A percentile compares a stretch with the other conserved stretches of the same genome.
Conservation (phyloP, 2,113 vertebrate genomes). For the Raja brachyura region DNA sequence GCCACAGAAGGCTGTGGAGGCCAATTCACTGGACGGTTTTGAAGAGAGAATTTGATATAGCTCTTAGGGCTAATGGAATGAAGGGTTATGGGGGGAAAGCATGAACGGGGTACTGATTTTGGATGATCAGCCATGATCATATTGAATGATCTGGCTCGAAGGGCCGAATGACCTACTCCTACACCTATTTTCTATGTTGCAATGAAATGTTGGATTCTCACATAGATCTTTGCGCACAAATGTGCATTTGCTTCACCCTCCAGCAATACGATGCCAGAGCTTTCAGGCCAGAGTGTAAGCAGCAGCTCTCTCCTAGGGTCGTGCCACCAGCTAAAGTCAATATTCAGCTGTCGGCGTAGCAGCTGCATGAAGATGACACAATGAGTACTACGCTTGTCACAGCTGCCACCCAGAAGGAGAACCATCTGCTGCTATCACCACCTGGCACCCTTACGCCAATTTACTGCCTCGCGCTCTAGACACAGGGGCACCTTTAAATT, state of each 20-base stretch:
- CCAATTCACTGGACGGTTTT: no score
- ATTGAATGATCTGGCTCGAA: no score
- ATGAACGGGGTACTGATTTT: no score
- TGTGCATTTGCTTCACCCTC: background rate
- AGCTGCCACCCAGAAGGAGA: conserved; percentile 16
- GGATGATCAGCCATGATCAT: no score
- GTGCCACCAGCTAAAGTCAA: conserved; percentile 30
- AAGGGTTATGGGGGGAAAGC: no score
- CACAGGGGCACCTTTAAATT: background rate
- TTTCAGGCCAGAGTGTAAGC: background rate
- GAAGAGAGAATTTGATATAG: no score
- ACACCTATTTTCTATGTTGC: no score
- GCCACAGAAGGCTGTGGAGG: no score
- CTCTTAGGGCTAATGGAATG: no score
- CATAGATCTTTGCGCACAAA: background rate
- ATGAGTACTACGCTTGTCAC: background rate
- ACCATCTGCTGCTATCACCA: background rate
- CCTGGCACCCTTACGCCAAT: background rate
- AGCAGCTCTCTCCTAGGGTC: background rate
- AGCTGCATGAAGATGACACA: background rate
- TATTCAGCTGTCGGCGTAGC: conserved; percentile 7
- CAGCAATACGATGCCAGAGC: conserved; percentile 27
- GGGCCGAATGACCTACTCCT: no score
- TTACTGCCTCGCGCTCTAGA: background rate
- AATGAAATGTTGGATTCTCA: no score